These are phyloP conservation scores for Lophotis ruficrista DNA, from an alignment of 2,113 vertebrate species.

Conservation along the genomic window DNA sequence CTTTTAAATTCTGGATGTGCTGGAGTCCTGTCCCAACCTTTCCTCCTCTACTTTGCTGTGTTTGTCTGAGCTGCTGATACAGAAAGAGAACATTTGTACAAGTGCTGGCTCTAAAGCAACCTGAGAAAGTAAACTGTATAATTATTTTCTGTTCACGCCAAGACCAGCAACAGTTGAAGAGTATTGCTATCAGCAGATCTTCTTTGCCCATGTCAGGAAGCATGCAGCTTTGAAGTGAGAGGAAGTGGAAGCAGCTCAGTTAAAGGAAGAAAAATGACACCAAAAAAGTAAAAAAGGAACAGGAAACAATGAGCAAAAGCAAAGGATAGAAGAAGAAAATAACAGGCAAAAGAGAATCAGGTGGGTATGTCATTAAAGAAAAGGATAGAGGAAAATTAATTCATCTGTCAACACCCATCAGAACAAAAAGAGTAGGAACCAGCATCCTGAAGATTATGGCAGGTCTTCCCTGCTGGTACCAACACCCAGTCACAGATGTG, in stretches of 20 bases:
- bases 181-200: not conserved
- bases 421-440: not conserved
- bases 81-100: not conserved
- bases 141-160: not conserved
- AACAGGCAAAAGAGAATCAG: not conserved
- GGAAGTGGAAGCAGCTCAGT: not conserved
- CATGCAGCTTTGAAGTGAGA: not conserved
- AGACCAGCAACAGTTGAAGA: not conserved
- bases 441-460: not conserved
- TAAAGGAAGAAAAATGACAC: not conserved
- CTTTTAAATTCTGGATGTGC: not conserved
- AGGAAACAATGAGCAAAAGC: not conserved
- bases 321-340: not conserved
- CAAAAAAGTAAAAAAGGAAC: not conserved
- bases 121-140: not conserved
- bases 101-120: not conserved
- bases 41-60: not conserved
- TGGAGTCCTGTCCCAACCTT: not conserved
- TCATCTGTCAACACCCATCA: not conserved
- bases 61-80: not conserved
- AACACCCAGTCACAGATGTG: not conserved
- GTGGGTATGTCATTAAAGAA: not conserved
- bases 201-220: not conserved
- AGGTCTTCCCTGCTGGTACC: not conserved
- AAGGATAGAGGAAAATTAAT: not conserved